Base-by-base conservation (phyloP, 2,113 vertebrate genomes). In the Pithys albifrons region DNA sequence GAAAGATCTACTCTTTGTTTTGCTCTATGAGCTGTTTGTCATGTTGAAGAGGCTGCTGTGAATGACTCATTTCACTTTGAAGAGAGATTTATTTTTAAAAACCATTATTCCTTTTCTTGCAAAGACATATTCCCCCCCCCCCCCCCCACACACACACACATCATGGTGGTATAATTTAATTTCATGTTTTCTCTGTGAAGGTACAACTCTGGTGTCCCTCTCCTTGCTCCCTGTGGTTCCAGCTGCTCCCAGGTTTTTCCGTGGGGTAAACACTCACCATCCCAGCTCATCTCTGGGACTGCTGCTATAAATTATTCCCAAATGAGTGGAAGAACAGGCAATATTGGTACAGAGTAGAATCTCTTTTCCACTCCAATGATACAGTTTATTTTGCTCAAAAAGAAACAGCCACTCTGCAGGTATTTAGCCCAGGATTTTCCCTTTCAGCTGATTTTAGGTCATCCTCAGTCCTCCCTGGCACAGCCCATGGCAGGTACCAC, bases 1-100 rank as follows among this genome's bases (percentile, higher is more conserved):
- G 83, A 80, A 18, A 72, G 89, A 86, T 79, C 84, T 70, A 7
- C 65, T 78, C 87, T 84, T 91, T 93, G 82, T 93, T 97, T 91
- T 95, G 88, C 79, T 82, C 2, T 23, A 29, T 2, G 91, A 93
- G 94, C 85, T 93, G 91, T 80, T 96, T 88, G 81, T 91, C 89
- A 28, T 48, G 58, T 52, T 89, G 80, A 58, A 91, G 92, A 91
- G 82, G 87, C 78, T 94, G 89, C 89, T 93, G 45, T 52, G 83
- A 94, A 45, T 77, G 90, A 90, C 88, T 95, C 91, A 76, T 88
- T 93, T 93, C 90, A 74, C 77, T 91, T 65, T 62, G 93, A 87
- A 84, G 86, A 86, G 81, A 93, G 84, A 75, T 93, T 93, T 94
- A 71, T 95, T 94, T 94, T 96, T 89, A 19, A 28, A 73, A 93